Evolutionary conservation across 2,113 vertebrate species (phyloP), one percentile per base, ranked within the genome.

Genomic region (Caretta caretta): DNA sequence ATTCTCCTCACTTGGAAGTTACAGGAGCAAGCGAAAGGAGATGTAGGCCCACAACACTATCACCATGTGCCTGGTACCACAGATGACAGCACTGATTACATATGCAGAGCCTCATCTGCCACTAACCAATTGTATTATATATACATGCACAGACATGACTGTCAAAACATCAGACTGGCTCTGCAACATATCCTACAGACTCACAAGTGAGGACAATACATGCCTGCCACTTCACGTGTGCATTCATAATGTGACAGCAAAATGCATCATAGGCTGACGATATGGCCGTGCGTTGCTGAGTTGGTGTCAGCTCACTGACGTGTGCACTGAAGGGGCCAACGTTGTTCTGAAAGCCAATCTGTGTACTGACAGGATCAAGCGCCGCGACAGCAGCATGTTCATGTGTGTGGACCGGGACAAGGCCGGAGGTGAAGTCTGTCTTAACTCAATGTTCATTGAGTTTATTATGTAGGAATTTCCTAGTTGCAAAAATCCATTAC

Each of bases 231-330:
- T 85, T 7, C 7, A 35, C 7, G 46, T 46, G 72, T 38, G 38
- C 0, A 0, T 88, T 88, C 19, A 69, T 57, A 25, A 78, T 27
- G 20, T 62, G 11, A 50, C 51, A 54, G 22, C 6, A 31, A 59
- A 83, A 62, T 29, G 9, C 0, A 1, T 10, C 16, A 2, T 5
- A 25, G 38, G 72, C 72, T 75, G n/a, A 75, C 2, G 20, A 49
- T 13, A 0, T 65, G 20, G 3, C 10, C 7, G 3, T 0, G 35
- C 29, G 56, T 11, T 48, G 29, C 8, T 25, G 29, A 3, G 81
- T 6, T 11, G 54, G 56, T 54, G 62, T 84, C 62, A 3, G 56
- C 12, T 29, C 38, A 81, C 24, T 49, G 56, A 85, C 91, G 56
- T 14, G 12, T 0, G 8, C 16, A 12, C 31, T 25, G 38, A 92